Conservation (phyloP, 2,113 vertebrate species). For the Ivindomyrus marchei region DNA sequence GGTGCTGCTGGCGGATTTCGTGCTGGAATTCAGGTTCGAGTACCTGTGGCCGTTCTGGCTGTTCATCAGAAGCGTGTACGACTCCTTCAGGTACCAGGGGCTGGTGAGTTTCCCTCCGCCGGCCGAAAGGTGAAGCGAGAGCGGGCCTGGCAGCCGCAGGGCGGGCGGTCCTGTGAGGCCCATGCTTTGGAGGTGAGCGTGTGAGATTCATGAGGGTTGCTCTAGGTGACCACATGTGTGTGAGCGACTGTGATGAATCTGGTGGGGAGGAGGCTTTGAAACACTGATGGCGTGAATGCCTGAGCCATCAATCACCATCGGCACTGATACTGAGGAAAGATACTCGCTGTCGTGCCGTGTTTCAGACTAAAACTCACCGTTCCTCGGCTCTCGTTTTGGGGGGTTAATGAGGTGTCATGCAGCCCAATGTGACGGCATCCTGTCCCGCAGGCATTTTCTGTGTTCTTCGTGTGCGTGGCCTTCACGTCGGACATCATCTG, state of each 20-base stretch:
- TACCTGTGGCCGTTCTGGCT: constrained; percentile 99
- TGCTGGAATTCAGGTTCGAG: constrained; percentile 97
- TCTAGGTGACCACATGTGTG: not conserved
- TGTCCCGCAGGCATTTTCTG: constrained; percentile 82
- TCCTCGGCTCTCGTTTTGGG: not conserved
- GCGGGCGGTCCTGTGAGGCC: not conserved
- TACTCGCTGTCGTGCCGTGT: not conserved
- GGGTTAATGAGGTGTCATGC: not conserved
- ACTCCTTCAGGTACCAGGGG: constrained; percentile 98
- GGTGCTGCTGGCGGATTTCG: constrained; percentile 93
- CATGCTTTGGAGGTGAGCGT: not conserved
- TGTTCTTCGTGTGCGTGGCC: constrained; percentile 97
- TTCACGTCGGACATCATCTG: constrained; percentile 98
- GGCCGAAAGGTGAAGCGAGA: not conserved
- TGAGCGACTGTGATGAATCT: not conserved
- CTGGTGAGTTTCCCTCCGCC: constrained; percentile 69
- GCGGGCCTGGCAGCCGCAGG: not conserved
- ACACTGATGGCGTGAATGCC: not conserved
- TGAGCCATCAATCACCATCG: not conserved
- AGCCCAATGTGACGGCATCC: not conserved
- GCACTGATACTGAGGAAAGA: not conserved
- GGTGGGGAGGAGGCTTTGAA: not conserved
- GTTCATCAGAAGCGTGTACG: constrained; percentile 96
- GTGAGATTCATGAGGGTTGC: not conserved
- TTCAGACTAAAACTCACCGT: not conserved